Base-by-base conservation (phyloP, 2,797 vertebrate genomes). In the Acanthurus tractus region DNA sequence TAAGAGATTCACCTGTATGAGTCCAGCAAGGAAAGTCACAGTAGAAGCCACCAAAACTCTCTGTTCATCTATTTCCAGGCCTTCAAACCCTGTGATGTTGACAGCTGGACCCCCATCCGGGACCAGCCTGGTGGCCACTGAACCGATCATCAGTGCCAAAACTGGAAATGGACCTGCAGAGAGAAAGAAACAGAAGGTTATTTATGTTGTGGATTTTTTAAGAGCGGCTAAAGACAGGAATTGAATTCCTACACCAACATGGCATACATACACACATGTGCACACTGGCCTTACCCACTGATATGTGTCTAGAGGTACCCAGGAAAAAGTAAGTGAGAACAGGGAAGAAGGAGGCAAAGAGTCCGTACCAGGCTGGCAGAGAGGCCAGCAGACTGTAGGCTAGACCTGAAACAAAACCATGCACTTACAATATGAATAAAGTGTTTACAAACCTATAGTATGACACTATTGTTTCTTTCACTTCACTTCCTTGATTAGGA, bases 241-340 rank as follows among this genome's bases (percentile, higher is more conserved):
- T 3, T 66, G 6, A 36, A 7, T 18, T 15, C 15, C 44, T 14
- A 45, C 46, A 40, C 11, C 29, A 34, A 7, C 29, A 34, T 34
- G 6, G 29, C 29, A 34, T 6, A 34, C 29, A 34, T 34, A 42
- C 17, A 56, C 8, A 36, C 20, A 64, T 22, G 36, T 23, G 55
- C 7, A 15, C 1, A 23, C 4, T 6, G 29, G 18, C 5, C 97
- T 96, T 91, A 99, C 98, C 98, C 15, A 96, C 97, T 80, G 98
- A 97, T 89, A 99, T 97, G 88, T 99, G 98, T 84, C 94, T 96
- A 18, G 98, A 99, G 64, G 98, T 99, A 44, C 98, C 98, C 45
- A 99, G 89, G 88, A 99, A 95, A 86, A 98, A 97, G 92, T 99
- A 99, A 25, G 94, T 79, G 67, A 99, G 18, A 2, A 96, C 81